Evolutionary conservation across 2,888 invertebrate genomes (phyloP).

Genomic region (Philereme vetulata): DNA sequence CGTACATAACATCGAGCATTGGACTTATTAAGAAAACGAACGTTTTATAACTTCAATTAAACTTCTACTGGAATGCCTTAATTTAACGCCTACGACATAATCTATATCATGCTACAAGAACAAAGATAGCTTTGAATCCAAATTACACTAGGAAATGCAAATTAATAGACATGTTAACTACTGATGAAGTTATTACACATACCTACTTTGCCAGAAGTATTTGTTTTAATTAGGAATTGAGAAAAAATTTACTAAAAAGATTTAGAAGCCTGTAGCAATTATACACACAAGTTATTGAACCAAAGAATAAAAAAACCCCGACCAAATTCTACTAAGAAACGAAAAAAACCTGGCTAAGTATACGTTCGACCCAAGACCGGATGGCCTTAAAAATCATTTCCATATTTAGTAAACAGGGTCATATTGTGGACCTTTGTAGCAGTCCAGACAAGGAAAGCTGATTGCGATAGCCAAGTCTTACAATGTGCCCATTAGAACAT

Average conservation of each 20-base stretch:
- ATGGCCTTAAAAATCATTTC: slow-evolving; percentile 68
- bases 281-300: too few relatives aligned
- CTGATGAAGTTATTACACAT: too few relatives aligned
- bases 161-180: too few relatives aligned
- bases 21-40: slow-evolving; percentile 30
- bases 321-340: slow-evolving; percentile 29
- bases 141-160: neutral
- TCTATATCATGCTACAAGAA: neutral
- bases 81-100: slow-evolving; percentile 22
- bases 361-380: slow-evolving; percentile 45
- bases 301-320: neutral
- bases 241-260: too few relatives aligned
- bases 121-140: neutral
- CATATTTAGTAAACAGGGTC: slow-evolving; percentile 78
- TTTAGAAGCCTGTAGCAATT: too few relatives aligned
- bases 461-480: slow-evolving; percentile 58
- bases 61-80: slow-evolving; percentile 20
- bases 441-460: slow-evolving; percentile 62
- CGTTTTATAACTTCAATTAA: slow-evolving; percentile 22
- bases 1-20: slow-evolving; percentile 12
- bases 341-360: slow-evolving; percentile 40
- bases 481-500: slow-evolving; percentile 48
- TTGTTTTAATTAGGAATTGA: too few relatives aligned
- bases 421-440: slow-evolving; percentile 56
- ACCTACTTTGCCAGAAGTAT: too few relatives aligned